A percentile compares a stretch with the other conserved stretches of the same genome.
Conservation (phyloP, 2,888 invertebrate genomes). For the Venusia cambrica region DNA sequence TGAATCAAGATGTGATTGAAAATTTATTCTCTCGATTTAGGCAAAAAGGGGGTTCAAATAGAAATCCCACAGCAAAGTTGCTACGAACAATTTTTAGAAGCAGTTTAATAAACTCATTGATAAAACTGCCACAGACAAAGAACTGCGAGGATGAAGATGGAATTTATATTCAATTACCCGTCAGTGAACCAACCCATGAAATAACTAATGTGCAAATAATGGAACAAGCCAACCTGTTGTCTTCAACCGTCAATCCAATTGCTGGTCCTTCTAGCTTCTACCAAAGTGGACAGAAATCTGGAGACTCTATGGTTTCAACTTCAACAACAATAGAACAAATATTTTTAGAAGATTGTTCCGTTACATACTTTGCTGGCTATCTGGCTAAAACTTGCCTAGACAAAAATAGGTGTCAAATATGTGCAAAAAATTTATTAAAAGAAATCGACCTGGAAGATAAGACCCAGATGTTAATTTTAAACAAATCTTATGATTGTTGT, state of each 20-base stretch:
- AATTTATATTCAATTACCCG: conserved; percentile 1
- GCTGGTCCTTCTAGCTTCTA: background rate
- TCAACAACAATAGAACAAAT: too few species aligned
- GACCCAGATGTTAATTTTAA: too few species aligned
- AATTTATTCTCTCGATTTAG: conserved; percentile 18
- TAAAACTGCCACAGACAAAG: conserved; percentile 8
- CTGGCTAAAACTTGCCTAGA: too few species aligned
- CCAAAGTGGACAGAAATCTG: too few species aligned
- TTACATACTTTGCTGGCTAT: too few species aligned
- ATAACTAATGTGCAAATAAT: too few species aligned
- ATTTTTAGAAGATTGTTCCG: too few species aligned
- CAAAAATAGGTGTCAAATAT: too few species aligned
- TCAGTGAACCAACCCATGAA: background rate
- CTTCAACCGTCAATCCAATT: background rate
- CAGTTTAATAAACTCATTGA: conserved; percentile 10
- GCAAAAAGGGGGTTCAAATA: conserved; percentile 15
- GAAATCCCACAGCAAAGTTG: conserved; percentile 9
- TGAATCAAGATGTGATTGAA: conserved; percentile 18
- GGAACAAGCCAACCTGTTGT: background rate
- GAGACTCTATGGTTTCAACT: background rate
- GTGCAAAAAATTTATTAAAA: too few species aligned
- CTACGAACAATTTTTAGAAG: conserved; percentile 15
- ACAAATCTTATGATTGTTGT: too few species aligned
- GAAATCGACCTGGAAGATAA: too few species aligned
- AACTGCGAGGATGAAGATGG: conserved; percentile 14